Conservation (phyloP, 2,888 invertebrate genomes). For the Gymnoscelis rufifasciata region DNA sequence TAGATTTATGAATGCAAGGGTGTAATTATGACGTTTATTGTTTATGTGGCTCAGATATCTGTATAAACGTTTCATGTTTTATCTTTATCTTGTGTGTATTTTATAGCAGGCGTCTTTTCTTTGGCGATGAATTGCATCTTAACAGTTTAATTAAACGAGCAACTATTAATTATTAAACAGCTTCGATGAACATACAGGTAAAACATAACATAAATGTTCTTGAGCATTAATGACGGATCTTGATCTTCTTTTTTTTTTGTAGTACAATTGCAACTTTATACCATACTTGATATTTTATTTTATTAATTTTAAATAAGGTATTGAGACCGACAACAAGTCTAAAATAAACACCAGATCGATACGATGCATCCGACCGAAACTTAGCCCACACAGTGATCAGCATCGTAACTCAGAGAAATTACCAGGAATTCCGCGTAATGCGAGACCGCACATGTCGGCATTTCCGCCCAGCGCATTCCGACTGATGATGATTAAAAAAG, state of each 20-base stretch:
- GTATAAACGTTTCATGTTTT: constrained; percentile 17
- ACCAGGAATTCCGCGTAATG: constrained; percentile 22
- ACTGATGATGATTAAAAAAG: constrained; percentile 50
- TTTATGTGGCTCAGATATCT: constrained; percentile 25
- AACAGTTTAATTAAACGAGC: no score
- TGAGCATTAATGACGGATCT: no score
- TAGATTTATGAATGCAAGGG: constrained; percentile 64
- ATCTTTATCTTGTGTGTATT: constrained; percentile 3
- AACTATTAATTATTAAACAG: no score
- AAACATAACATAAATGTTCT: no score
- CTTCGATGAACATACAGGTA: no score
- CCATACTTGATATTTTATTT: no score
- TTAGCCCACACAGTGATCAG: constrained; percentile 29
- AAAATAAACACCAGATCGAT: constrained; percentile 68
- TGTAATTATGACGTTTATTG: constrained; percentile 60
- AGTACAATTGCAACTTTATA: no score
- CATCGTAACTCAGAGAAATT: constrained; percentile 28
- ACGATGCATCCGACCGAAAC: constrained; percentile 40
- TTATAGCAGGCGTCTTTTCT: not conserved
- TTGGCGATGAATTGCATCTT: no score
- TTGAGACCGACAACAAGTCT: constrained; percentile 47
- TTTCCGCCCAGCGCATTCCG: constrained; percentile 29
- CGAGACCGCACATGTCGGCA: constrained; percentile 23
- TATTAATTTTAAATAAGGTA: constrained; percentile 62
- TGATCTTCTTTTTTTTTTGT: no score